Percentiles rank a stretch among this genome's conserved stretches.
Conservation (phyloP, 2,888 invertebrate genomes). For the Chloromyia formosa region DNA sequence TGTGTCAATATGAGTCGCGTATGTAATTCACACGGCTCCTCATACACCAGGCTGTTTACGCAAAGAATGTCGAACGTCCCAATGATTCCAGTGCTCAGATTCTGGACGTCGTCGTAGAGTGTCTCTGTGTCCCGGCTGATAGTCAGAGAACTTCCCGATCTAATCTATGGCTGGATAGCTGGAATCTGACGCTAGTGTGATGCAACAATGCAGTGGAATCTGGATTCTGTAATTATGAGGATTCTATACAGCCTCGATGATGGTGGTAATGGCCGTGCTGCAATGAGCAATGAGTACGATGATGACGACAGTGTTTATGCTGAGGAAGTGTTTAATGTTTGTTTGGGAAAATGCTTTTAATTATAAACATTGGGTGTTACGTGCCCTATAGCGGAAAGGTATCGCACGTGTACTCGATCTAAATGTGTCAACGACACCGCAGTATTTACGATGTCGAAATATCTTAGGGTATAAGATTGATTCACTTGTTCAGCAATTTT, state of each 20-base stretch:
- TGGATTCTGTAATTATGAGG: not conserved
- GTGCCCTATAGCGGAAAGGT: slow-evolving; percentile 39
- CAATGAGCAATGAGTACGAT: slow-evolving; percentile 13
- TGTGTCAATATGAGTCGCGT: slow-evolving; percentile 45
- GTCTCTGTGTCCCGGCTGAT: slow-evolving; percentile 22
- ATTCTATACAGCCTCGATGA: not conserved
- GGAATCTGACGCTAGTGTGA: not conserved
- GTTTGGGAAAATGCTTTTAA: slow-evolving; percentile 48
- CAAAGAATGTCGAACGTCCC: slow-evolving; percentile 29
- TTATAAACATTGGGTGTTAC: slow-evolving; percentile 46
- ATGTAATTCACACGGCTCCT: slow-evolving; percentile 38
- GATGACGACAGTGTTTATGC: slow-evolving; percentile 45
- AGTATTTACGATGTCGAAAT: slow-evolving; percentile 6
- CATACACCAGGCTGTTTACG: slow-evolving; percentile 12
- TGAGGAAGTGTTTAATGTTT: slow-evolving; percentile 48
- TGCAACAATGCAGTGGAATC: slow-evolving; percentile 7
- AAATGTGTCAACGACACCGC: slow-evolving; percentile 46
- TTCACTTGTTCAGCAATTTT: too few relatives aligned
- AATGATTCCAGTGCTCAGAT: not conserved
- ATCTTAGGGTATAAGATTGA: not conserved
- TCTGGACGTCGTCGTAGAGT: not conserved
- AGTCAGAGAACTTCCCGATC: not conserved
- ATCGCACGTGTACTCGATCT: slow-evolving; percentile 45
- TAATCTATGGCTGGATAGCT: slow-evolving; percentile 10
- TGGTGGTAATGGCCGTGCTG: not conserved